Percentiles rank a stretch among this genome's conserved stretches.
Evolutionary conservation across 2,888 invertebrate genomes (phyloP).

Genomic region (Leptinotarsa juncta): DNA sequence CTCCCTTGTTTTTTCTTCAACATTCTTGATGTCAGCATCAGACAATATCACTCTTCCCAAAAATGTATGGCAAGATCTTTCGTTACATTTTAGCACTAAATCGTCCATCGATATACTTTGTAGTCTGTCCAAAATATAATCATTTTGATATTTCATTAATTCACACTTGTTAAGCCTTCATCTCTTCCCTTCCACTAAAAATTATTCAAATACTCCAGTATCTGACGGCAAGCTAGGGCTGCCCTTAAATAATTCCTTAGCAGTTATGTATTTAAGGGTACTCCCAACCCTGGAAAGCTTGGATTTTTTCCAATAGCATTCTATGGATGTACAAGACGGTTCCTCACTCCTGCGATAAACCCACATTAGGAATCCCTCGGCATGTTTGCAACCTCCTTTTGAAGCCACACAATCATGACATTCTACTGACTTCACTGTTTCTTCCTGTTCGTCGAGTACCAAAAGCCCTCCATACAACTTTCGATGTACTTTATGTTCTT

Average conservation of each 20-base stretch:
- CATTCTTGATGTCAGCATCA: conserved; percentile 25
- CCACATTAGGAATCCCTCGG: conserved; percentile 24
- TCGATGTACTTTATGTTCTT: conserved; percentile 40
- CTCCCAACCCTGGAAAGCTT: conserved; percentile 28
- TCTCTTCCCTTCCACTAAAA: conserved; percentile 36
- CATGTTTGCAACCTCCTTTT: conserved; percentile 39
- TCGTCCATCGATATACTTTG: not conserved
- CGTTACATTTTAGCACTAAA: no score
- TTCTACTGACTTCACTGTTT: conserved; percentile 21
- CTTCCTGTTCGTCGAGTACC: conserved; percentile 32
- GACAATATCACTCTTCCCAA: not conserved
- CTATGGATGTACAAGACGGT: not conserved
- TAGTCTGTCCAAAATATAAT: not conserved
- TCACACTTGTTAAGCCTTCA: conserved; percentile 39
- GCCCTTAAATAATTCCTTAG: not conserved
- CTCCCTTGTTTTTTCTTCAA: conserved; percentile 36
- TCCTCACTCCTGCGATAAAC: not conserved
- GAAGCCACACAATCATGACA: conserved; percentile 37
- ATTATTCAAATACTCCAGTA: conserved; percentile 14
- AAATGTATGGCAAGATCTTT: not conserved
- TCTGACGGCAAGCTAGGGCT: not conserved
- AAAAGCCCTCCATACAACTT: conserved; percentile 35
- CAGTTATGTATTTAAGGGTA: not conserved
- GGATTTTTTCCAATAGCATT: conserved; percentile 27
- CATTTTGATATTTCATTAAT: conserved; percentile 37